phyloP scores from a whole-genome alignment of 1,140 invertebrate species.

The Aphelenchoides fujianensis region DNA sequence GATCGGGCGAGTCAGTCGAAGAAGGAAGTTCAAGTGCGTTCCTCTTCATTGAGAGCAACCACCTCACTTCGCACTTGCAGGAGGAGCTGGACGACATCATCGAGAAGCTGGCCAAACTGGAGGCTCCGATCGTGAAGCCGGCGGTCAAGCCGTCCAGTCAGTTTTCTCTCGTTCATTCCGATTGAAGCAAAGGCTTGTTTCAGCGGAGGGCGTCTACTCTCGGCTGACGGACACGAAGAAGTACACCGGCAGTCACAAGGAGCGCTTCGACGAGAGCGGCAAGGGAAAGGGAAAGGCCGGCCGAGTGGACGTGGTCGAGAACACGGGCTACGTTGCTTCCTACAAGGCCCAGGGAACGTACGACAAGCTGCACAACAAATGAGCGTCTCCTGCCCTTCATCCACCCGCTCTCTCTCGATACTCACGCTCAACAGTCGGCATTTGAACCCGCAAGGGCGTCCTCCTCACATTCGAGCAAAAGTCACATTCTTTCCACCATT shows the following conservation, averaged over 20 bases:
- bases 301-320: conserved; percentile 61
- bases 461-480: neutral
- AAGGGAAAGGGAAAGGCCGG: conserved; percentile 66
- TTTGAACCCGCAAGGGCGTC: neutral
- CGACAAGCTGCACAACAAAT: conserved; percentile 55
- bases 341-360: conserved; percentile 65
- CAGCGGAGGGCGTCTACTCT: neutral
- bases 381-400: neutral
- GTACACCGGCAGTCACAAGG: conserved; percentile 67
- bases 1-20: conserved; percentile 51
- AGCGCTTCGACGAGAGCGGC: conserved; percentile 65
- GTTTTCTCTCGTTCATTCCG: neutral
- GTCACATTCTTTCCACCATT: neutral
- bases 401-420: neutral
- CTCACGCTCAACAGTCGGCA: conserved; percentile 1
- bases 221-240: conserved; percentile 22
- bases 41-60: neutral
- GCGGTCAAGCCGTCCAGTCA: conserved; percentile 53
- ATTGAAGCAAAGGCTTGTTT: conserved; percentile 39
- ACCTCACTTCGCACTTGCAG: conserved; percentile 35
- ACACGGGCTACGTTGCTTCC: conserved; percentile 65
- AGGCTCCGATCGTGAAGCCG: conserved; percentile 51
- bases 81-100: conserved; percentile 59
- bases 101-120: conserved; percentile 52
- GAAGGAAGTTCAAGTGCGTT: conserved; percentile 52